Base-by-base conservation (phyloP, 2,113 vertebrate species). In the Dasyurus viverrinus region DNA sequence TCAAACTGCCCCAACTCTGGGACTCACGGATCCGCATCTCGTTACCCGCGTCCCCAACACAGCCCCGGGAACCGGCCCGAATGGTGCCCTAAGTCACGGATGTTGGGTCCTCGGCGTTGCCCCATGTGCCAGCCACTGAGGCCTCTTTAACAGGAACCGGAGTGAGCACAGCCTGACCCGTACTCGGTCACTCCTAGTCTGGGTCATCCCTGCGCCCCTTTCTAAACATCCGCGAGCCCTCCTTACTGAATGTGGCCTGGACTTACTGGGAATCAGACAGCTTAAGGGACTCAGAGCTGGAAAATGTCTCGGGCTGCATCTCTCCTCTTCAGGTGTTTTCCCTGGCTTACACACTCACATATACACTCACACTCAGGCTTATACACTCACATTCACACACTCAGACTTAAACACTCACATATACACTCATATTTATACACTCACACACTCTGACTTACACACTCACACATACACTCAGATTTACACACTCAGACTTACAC, bases 1-100 rank as follows among this genome's bases (percentile, higher is more conserved):
- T 84, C 7, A 16, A 84, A 42, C 23, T 23, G n/a, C n/a, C 19
- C n/a, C 22, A 1, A 42, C 36, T 8, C 4, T 42, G 1, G 0
- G 0, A 42, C 36, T 16, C 68, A 19, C 42, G 68, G 16, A 4
- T 6, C 30, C 6, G 14, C 5, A 1, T 42, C 36, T 84, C n/a
- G n/a, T 42, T 84, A 42, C 68, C 68, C n/a, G 22, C 22, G n/a
- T 42, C 7, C 0, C 7, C 22, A 16, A 76, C 14, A 3, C 36
- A 76, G 36, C 36, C 36, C n/a, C 16, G 60, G 14, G 30, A 5
- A 68, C 30, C 36, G 30, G 36, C 10, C 68, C 68, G 42, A 42
- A 42, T 0, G 2, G 19, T 0, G 19, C n/a, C 19, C 7, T 19
- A 1, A 23, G 8, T n/a, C 7, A 23, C 2, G 6, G 42, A 23